A percentile compares a stretch with the other conserved stretches of the same genome.
phyloP scores from a whole-genome alignment of 2,797 vertebrate species.

The Graptemys geographica region DNA sequence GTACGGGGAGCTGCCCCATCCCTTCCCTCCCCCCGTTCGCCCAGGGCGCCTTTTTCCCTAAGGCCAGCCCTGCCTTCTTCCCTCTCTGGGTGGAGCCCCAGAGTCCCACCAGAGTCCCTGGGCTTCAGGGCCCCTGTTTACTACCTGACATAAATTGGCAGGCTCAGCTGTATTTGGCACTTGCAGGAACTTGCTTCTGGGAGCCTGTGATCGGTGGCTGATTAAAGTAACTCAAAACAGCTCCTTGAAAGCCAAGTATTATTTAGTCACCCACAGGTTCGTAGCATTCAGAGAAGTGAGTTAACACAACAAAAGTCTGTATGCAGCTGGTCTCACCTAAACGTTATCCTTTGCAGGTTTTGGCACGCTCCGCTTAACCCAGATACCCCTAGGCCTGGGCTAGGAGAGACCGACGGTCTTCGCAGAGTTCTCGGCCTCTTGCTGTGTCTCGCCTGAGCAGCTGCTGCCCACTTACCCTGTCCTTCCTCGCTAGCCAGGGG shows the following conservation, averaged over 20 bases:
- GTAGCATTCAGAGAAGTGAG: background rate
- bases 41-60: too few species aligned
- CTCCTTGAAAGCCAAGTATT: background rate
- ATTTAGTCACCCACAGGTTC: background rate
- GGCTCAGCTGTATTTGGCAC: too few species aligned
- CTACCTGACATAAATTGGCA: background rate
- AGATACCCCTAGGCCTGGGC: background rate
- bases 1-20: too few species aligned
- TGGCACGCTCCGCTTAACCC: background rate
- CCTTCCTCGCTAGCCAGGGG: background rate
- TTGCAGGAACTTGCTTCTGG: background rate
- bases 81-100: background rate
- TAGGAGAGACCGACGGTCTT: background rate
- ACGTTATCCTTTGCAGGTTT: background rate
- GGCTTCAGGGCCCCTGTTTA: fast-evolving
- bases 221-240: background rate
- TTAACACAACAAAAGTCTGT: background rate
- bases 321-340: background rate
- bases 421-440: background rate
- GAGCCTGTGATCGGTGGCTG: background rate
- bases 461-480: background rate
- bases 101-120: background rate
- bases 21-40: too few species aligned
- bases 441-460: background rate
- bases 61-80: too few species aligned